phyloP scores from a whole-genome alignment of 2,113 vertebrate genomes.

The Xiphophorus maculatus region DNA sequence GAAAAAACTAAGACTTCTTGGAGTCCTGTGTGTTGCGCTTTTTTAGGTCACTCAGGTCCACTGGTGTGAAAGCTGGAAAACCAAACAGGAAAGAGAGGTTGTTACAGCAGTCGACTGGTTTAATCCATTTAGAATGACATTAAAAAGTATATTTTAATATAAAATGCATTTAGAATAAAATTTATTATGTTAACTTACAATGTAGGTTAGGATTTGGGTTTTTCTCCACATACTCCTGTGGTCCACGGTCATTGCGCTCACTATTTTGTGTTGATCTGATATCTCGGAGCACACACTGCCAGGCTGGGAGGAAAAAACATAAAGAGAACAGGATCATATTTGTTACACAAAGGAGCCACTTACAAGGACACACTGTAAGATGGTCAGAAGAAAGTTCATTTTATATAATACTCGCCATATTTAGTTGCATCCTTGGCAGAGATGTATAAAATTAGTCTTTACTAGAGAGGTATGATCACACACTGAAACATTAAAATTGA shows the following conservation, averaged over 20 bases:
- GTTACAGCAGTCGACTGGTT: neutral
- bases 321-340: neutral
- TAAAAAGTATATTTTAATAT: neutral
- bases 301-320: slow-evolving; percentile 78
- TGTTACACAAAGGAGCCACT: neutral
- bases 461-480: too few relatives aligned
- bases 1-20: slow-evolving; percentile 88
- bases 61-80: slow-evolving; percentile 88
- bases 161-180: neutral
- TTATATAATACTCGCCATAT: neutral
- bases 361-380: neutral
- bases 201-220: slow-evolving; percentile 93
- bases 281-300: slow-evolving; percentile 96
- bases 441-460: too few relatives aligned
- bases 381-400: neutral
- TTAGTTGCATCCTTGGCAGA: too few relatives aligned
- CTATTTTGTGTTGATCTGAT: slow-evolving; percentile 89
- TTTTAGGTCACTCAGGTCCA: slow-evolving; percentile 92
- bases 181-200: slow-evolving; percentile 81
- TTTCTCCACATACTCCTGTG: slow-evolving; percentile 98
- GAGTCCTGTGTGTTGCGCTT: slow-evolving; percentile 88
- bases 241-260: slow-evolving; percentile 88
- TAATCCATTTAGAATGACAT: neutral
- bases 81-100: slow-evolving; percentile 4
- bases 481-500: too few relatives aligned